These are phyloP conservation scores for Euplagia quadripunctaria DNA, from an alignment of 2,888 invertebrate species.

Conservation along the genomic window DNA sequence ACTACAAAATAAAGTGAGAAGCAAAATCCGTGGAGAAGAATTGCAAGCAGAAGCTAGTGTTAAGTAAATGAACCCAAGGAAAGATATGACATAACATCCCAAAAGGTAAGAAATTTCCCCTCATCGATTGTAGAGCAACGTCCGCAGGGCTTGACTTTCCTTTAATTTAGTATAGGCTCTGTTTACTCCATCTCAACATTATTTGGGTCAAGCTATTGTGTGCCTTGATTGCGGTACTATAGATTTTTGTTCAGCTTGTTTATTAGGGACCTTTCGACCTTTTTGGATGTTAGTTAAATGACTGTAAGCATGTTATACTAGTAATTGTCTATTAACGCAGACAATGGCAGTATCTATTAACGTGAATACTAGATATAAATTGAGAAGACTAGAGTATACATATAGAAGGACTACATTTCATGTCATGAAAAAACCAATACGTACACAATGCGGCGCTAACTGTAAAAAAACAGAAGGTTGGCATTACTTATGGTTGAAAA, in stretches of 20 bases:
- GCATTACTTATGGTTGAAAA: too few relatives aligned
- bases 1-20: too few relatives aligned
- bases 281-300: conserved; percentile 3
- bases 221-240: conserved; percentile 1
- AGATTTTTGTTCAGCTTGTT: conserved; percentile 1
- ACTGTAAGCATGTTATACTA: background rate
- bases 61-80: background rate
- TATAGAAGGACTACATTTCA: too few relatives aligned
- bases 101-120: background rate
- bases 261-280: background rate
- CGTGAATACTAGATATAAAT: background rate
- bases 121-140: background rate
- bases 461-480: too few relatives aligned
- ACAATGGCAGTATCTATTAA: background rate
- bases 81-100: background rate
- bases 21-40: too few relatives aligned
- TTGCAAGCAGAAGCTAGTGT: too few relatives aligned
- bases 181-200: background rate
- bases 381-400: background rate
- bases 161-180: background rate
- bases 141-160: background rate
- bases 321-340: conserved; percentile 5
- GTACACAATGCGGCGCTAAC: too few relatives aligned
- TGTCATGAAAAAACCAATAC: too few relatives aligned
- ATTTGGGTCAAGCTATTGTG: background rate